Evolutionary conservation across 2,797 vertebrate species (phyloP), one percentile per base, ranked within the genome.

Genomic region (Enteromius treurensis): DNA sequence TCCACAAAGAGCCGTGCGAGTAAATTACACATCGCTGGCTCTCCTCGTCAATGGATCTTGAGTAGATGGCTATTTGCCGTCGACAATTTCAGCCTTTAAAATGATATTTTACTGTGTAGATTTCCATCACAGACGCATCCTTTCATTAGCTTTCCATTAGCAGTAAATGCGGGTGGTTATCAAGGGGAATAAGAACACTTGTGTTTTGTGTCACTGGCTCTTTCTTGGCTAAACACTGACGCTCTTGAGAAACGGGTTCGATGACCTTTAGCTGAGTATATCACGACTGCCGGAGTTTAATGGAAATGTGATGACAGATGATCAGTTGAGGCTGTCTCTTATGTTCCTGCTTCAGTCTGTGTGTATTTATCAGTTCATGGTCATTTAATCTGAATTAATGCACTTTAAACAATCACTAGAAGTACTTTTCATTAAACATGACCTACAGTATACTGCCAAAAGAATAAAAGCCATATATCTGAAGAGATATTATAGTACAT

Each of bases 111-210:
- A 69, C 42, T 64, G 55, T 67, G 74, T 82, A 62, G 58, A 71
- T 71, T 86, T 74, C 58, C 29, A 47, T 71, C 62, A 64, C 47
- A 23, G 79, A 32, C 4, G 51, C 85, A 86, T 88, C 60, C 80
- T 78, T 85, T 89, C 45, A 85, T 84, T 83, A 79, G 53, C 34
- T 62, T 70, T 86, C 78, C 78, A 85, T 86, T 85, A 80, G 70
- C 37, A 40, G 49, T 55, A 80, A 70, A 70, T 34, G 49, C 10
- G 10, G n/a, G 49, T 21, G 32, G n/a, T 62, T 42, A 77, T 77
- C 75, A 77, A 77, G 58, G 42, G 17, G 51, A 42, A 69, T 53
- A 69, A 42, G 49, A 58, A 29, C 14, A 4, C 77, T 51, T 69
- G 29, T 62, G 75, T 60, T 77, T 77, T 42, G 34, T 51, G 32